Percentiles rank a stretch among this genome's conserved stretches.
Evolutionary conservation across 2,888 invertebrate species (phyloP).

Genomic region (Lathronympha strigana): DNA sequence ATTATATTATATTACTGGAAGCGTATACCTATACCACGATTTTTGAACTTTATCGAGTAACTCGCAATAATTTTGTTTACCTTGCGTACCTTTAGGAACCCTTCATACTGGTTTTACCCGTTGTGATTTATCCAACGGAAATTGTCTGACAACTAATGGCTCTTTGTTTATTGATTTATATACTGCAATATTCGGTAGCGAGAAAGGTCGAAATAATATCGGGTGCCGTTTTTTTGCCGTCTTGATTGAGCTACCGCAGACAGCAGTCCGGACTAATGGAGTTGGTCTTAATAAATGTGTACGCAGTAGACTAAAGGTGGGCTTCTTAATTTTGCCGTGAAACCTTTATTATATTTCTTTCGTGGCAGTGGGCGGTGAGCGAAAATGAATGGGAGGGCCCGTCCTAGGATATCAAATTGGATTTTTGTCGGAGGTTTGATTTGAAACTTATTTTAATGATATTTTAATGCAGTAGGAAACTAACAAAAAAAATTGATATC

Average conservation of each 20-base stretch:
- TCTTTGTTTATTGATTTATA: slow-evolving; percentile 84
- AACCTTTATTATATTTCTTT: slow-evolving; percentile 67
- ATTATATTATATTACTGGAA: no score
- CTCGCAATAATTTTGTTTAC: background rate
- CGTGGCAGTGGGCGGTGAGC: slow-evolving; percentile 66
- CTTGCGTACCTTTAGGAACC: slow-evolving; percentile 48
- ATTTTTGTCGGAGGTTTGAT: slow-evolving; percentile 59
- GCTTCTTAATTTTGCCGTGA: slow-evolving; percentile 59
- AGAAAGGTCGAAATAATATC: slow-evolving; percentile 68
- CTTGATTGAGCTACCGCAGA: slow-evolving; percentile 71
- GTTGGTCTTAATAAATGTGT: slow-evolving; percentile 48
- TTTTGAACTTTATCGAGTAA: no score
- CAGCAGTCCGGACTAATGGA: slow-evolving; percentile 57
- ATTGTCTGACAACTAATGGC: slow-evolving; percentile 81
- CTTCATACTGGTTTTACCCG: slow-evolving; percentile 70
- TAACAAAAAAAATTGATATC: slow-evolving; percentile 44
- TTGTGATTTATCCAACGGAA: slow-evolving; percentile 82
- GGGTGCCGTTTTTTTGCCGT: slow-evolving; percentile 61
- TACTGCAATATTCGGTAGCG: slow-evolving; percentile 81
- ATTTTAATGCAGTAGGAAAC: slow-evolving; percentile 49
- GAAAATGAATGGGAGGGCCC: slow-evolving; percentile 70
- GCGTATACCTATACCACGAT: no score
- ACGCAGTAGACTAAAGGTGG: slow-evolving; percentile 44
- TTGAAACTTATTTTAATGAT: slow-evolving; percentile 56
- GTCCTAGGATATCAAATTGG: slow-evolving; percentile 56